Evolutionary conservation across 64 coral and sea anemone species (phyloP), one percentile per base, ranked within the genome.

Genomic region (Anthopleura sola): DNA sequence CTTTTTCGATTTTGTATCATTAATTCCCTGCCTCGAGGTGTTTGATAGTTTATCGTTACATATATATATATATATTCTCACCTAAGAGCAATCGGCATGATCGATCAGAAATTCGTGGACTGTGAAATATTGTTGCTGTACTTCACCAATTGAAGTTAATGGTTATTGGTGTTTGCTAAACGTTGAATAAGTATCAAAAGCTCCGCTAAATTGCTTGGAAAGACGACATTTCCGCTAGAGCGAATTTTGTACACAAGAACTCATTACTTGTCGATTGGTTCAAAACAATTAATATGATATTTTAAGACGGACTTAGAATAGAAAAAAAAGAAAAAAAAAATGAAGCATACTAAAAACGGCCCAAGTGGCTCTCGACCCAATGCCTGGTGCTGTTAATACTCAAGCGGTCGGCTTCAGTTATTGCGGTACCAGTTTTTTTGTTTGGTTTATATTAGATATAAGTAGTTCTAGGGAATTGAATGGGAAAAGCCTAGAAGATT

Each of bases 181-280:
- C 76, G 76, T 26, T 48, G 76, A 79, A 78, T 78, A 46, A 79
- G 37, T 79, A 79, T 79, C 76, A 79, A 79, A 79, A 79, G 76
- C 37, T 79, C 76, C 38, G 76, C 76, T 79, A 79, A 79, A 79
- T 79, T 79, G 76, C 37, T 38, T 71, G 21, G 76, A 79, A 79
- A 44, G 39, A 79, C 31, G 76, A 79, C 76, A 79, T 79, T 79
- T 79, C 76, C 76, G 76, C 44, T 79, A 71, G 29, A 71, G 29
- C 6, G 76, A 48, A 18, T 79, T 48, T 44, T 79, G 44, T 79
- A 79, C 44, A 44, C 44, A 44, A 79, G 44, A 79, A 79, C 76
- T 79, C 76, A 79, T 79, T 79, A 79, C 44, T 44, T 79, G 76
- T 79, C 76, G 76, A 71, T 79, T 79, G 44, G 37, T 48, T n/a